phyloP scores from a whole-genome alignment of 2,797 vertebrate genomes.

The Heliangelus exortis region DNA sequence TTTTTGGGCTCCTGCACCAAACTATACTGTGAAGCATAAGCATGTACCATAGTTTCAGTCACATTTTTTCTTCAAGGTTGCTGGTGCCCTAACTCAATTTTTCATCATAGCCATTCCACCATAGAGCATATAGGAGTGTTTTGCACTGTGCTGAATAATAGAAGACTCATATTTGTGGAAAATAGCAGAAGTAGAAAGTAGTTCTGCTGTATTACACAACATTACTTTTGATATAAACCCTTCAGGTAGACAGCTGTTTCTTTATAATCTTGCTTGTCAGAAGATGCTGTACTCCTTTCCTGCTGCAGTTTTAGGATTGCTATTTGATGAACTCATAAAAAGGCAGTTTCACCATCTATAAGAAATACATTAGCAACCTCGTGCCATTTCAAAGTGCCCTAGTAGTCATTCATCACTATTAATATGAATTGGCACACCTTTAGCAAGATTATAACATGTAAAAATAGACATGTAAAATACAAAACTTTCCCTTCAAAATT shows the following conservation, averaged over 20 bases:
- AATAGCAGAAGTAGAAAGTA: slow-evolving; percentile 9
- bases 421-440: not conserved
- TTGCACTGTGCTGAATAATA: not conserved
- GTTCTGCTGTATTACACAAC: not conserved
- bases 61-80: not conserved
- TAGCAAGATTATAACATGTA: not conserved
- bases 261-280: not conserved
- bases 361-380: not conserved
- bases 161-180: not conserved
- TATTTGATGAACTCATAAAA: not conserved
- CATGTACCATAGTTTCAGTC: not conserved
- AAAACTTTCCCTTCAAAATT: not conserved
- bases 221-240: not conserved
- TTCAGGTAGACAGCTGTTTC: not conserved
- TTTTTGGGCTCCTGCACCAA: not conserved
- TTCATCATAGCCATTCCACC: not conserved
- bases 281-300: not conserved
- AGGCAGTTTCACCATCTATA: not conserved
- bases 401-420: not conserved
- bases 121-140: not conserved
- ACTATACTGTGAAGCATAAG: not conserved
- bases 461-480: not conserved
- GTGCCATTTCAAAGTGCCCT: not conserved
- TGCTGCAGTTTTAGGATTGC: not conserved
- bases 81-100: not conserved